Percentiles rank a stretch among this genome's conserved stretches.
Conservation (phyloP, 2,888 invertebrate genomes). For the Gasteruption jaculator region DNA sequence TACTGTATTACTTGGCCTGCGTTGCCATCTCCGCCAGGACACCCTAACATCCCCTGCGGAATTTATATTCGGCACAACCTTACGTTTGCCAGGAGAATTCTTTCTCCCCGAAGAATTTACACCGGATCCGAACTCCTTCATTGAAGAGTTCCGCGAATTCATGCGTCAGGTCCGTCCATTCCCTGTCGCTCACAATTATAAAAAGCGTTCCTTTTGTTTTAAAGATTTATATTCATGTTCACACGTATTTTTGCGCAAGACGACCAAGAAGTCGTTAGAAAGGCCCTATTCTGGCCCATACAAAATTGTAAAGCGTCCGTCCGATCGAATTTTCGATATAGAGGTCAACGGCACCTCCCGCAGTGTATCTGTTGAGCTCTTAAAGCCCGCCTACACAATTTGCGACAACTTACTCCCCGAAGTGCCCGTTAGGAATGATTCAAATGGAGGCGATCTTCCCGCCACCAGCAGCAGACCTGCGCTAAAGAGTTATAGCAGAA, state of each 20-base stretch:
- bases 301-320: slow-evolving; percentile 18
- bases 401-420: too few species aligned
- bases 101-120: slow-evolving; percentile 12
- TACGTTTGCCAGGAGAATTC: slow-evolving; percentile 23
- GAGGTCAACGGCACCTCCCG: slow-evolving; percentile 10
- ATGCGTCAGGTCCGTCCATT: slow-evolving; percentile 17
- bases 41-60: slow-evolving; percentile 14
- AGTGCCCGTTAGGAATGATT: too few species aligned
- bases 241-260: slow-evolving; percentile 21
- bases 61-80: slow-evolving; percentile 13
- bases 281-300: slow-evolving; percentile 27
- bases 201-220: slow-evolving; percentile 13
- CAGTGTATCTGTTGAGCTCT: slow-evolving; percentile 11
- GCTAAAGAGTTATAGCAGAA: too few species aligned
- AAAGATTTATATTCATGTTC: slow-evolving; percentile 20
- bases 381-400: slow-evolving; percentile 23
- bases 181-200: slow-evolving; percentile 19
- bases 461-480: too few species aligned
- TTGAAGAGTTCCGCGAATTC: slow-evolving; percentile 16
- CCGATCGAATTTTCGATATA: slow-evolving; percentile 16
- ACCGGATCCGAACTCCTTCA: slow-evolving; percentile 11
- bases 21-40: slow-evolving; percentile 16
- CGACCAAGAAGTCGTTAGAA: slow-evolving; percentile 15
- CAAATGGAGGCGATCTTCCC: too few species aligned
- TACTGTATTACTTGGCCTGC: slow-evolving; percentile 20